Conservation (phyloP, 2,113 vertebrate genomes). For the Coregonus clupeaformis region DNA sequence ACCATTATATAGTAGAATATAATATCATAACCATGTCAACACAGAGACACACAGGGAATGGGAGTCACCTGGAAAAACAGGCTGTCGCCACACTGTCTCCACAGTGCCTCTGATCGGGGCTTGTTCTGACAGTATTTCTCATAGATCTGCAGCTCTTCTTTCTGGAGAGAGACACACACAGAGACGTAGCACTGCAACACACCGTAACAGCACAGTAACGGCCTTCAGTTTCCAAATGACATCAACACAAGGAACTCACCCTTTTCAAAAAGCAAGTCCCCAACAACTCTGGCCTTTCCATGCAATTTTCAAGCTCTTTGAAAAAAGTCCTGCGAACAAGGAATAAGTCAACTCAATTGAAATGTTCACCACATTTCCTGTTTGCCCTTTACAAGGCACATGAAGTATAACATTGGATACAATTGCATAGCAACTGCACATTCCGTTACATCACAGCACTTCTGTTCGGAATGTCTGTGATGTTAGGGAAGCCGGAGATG, state of each 20-base stretch:
- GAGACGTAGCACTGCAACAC: background rate
- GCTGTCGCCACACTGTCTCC: conserved; percentile 92
- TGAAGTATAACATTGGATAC: background rate
- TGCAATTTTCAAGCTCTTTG: conserved; percentile 88
- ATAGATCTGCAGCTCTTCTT: conserved; percentile 94
- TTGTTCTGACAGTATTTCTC: conserved; percentile 96
- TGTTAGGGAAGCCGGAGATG: background rate
- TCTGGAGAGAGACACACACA: conserved; percentile 67
- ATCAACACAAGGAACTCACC: conserved; percentile 71
- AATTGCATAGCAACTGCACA: background rate
- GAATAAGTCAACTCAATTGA: background rate
- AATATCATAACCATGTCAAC: no score
- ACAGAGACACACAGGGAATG: background rate
- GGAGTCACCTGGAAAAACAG: conserved; percentile 85
- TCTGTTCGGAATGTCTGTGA: background rate
- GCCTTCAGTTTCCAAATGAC: background rate
- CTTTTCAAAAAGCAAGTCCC: conserved; percentile 91
- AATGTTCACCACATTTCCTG: background rate
- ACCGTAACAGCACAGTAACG: background rate
- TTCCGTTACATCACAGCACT: no score
- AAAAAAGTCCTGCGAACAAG: conserved; percentile 82
- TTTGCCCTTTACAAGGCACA: conserved; percentile 7
- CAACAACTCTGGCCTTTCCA: conserved; percentile 87
- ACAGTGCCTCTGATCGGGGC: conserved; percentile 88
- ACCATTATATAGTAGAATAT: no score